Base-by-base conservation (phyloP, 2,888 invertebrate genomes). In the Amiota mariae region DNA sequence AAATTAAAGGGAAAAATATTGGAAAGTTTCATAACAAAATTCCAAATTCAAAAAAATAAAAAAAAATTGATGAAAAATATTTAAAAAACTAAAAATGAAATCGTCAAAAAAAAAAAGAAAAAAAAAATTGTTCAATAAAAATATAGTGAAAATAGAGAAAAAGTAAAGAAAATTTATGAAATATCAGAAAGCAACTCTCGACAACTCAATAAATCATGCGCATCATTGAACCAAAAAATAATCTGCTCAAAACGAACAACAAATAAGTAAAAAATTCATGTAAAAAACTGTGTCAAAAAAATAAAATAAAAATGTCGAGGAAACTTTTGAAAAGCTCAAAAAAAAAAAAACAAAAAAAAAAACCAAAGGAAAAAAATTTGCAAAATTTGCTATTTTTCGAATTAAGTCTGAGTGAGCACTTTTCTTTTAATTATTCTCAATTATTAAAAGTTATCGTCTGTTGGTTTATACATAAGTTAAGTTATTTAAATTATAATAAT, bases 191-290 rank as follows among this genome's bases (percentile, higher is more conserved):
- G 36, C 36, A 6, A 36, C 36, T 36, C 36, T 36, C 36, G 36
- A 36, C 36, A 36, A 36, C 36, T 36, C 36, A 36, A 36, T 36
- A 36, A 36, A 68, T 68, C 67, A 68, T 24, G 24, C 67, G 67
- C 67, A 51, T 54, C 67, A 68, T 12, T 68, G 67, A 51, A 51
- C 67, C 67, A 68, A 68, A 68, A 68, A 68, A 54, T 51, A 51
- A 68, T 54, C 51, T n/a, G 51, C 54, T n/a, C 59, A 68, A 59
- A 59, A 59, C 54, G n/a, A n/a, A 66, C 48, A 18, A 48, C 47
- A 66, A 68, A 68, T 12, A 13, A 68, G 11, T 66, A 66, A 48
- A 48, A 66, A 66, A 49, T 15, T 20, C 63, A 63, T 36, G 15
- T 18, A 46, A 63, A n/a, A 36, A 63, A 46, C 13, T 36, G n/a